Evolutionary conservation across 2,888 invertebrate genomes (phyloP), one percentile per base, ranked within the genome.

Genomic region (Apodemia zela): DNA sequence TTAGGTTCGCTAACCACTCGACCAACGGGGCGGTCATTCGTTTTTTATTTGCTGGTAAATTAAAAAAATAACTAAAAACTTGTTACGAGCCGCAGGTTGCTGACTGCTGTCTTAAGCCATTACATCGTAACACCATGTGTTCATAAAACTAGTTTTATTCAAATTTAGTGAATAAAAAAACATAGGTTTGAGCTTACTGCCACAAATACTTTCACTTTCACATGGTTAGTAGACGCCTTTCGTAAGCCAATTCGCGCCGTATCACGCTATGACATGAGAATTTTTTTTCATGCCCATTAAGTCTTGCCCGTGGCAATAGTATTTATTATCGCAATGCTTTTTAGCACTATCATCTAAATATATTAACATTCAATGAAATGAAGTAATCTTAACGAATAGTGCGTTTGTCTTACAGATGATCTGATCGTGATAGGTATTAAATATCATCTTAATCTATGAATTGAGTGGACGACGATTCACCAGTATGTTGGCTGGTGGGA

Each of bases 181-280:
- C 35, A 63, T 35, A 33, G 57, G 58, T 64, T 62, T 49, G 62
- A 65, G 64, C 64, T 66, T 67, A 67, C 62, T 51, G 63, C 47
- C 54, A 51, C 54, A 64, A 70, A 63, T 62, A 69, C 85, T 87
- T 86, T 87, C 87, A 85, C 87, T 86, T 82, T 85, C 82, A 72
- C 78, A 76, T 77, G 76, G 66, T 68, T 68, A 68, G 66, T 66
- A 70, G 64, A 69, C 70, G 68, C 71, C 72, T 82, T 79, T 73
- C 79, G 70, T 80, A 82, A 80, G 69, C 66, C 69, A 65, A 69
- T 68, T 69, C 68, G 63, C 66, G 71, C 68, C 70, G 68, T 61
- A 66, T 73, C 78, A 75, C 72, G 73, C 68, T 68, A 68, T 65
- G 68, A 64, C 70, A 65, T 65, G 65, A 64, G 63, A 60, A 33